phyloP scores from a whole-genome alignment of 2,888 invertebrate genomes.

The Yponomeuta malinellus region DNA sequence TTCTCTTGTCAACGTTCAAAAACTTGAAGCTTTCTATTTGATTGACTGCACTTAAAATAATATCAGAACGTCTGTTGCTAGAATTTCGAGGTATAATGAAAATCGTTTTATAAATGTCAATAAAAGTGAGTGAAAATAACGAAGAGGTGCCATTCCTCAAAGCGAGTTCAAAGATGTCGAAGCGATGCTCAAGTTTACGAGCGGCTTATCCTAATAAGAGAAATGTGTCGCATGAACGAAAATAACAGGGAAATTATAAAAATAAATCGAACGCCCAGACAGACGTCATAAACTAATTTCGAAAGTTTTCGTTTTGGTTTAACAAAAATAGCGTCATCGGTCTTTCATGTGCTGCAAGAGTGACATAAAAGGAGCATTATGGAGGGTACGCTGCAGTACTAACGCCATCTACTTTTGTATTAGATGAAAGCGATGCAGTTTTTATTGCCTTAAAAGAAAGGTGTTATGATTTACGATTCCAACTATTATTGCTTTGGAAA shows the following conservation, averaged over 20 bases:
- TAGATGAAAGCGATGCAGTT: constrained; percentile 53
- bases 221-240: constrained; percentile 52
- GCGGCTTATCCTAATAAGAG: constrained; percentile 62
- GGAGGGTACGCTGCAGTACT: constrained; percentile 43
- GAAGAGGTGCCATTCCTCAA: constrained; percentile 43
- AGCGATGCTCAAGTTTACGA: constrained; percentile 49
- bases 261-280: constrained; percentile 74
- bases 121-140: constrained; percentile 9
- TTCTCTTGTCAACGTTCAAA: constrained; percentile 69
- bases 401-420: constrained; percentile 61
- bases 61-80: constrained; percentile 26
- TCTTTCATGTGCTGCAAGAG: constrained; percentile 69
- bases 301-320: constrained; percentile 72
- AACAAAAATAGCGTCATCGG: constrained; percentile 71
- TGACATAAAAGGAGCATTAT: constrained; percentile 67
- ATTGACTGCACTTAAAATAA: constrained; percentile 58
- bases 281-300: constrained; percentile 76
- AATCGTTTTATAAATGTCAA: constrained; percentile 15
- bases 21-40: constrained; percentile 70
- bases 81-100: background rate
- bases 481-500: constrained; percentile 47
- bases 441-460: constrained; percentile 51
- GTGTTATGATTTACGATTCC: constrained; percentile 57
- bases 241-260: constrained; percentile 70
- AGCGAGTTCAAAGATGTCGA: constrained; percentile 56